Conservation (phyloP, 2,113 vertebrate genomes). For the Campylorhamphus procurvoides region DNA sequence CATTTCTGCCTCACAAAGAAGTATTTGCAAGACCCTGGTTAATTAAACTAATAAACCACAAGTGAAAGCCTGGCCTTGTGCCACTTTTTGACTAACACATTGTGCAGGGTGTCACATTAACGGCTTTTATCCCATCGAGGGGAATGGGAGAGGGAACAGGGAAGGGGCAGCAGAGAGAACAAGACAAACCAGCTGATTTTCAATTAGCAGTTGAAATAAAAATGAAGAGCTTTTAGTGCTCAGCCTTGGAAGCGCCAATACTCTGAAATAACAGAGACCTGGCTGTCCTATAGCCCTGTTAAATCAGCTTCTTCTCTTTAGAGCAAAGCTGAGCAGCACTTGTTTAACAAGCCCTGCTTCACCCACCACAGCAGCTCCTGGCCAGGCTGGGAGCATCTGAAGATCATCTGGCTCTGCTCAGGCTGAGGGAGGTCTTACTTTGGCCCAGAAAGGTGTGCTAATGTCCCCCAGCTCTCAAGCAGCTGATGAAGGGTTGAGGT, state of each 20-base stretch:
- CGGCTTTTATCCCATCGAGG: background rate
- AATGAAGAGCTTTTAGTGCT: slow-evolving; percentile 19
- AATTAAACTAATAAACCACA: slow-evolving; percentile 73
- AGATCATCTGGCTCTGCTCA: background rate
- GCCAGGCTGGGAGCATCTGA: background rate
- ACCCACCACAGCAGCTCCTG: background rate
- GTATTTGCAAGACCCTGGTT: slow-evolving; percentile 42
- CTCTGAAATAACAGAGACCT: slow-evolving; percentile 58
- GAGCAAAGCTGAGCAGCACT: background rate
- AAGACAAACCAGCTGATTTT: slow-evolving; percentile 19
- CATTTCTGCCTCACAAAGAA: slow-evolving; percentile 4
- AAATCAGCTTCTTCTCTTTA: slow-evolving; percentile 55
- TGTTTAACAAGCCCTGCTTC: slow-evolving; percentile 14
- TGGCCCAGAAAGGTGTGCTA: background rate
- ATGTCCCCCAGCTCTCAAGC: fast-evolving
- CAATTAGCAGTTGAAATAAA: slow-evolving; percentile 58
- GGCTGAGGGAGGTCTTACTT: background rate
- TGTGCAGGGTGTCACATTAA: background rate
- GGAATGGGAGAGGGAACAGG: background rate
- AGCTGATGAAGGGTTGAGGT: background rate
- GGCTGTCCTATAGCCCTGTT: background rate
- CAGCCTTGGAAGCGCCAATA: slow-evolving; percentile 39
- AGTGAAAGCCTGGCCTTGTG: slow-evolving; percentile 37
- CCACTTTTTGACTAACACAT: slow-evolving; percentile 10
- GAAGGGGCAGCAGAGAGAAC: background rate